Evolutionary conservation across 1,140 invertebrate species (phyloP), one percentile per base, ranked within the genome.

Genomic region (Drosophila nasuta): DNA sequence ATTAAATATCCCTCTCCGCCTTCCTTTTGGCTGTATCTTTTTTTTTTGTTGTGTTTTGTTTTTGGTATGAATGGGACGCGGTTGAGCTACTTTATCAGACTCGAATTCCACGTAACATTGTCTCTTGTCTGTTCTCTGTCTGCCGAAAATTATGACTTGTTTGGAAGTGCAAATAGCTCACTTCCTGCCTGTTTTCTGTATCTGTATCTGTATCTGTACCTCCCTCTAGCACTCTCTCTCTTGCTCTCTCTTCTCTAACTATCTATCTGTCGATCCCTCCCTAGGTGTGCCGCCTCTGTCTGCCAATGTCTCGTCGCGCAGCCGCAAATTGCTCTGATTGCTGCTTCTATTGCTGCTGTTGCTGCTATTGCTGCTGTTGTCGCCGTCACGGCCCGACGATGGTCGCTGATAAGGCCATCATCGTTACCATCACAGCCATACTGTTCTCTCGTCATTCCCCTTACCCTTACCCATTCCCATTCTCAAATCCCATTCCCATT

Each of bases 81-180:
- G 25, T 48, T 62, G 56, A 75, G 73, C 59, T 71, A 71, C 73
- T 75, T 71, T 71, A 75, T 75, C 73, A 71, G 77, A 54, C 63
- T 67, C 43, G 43, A 83, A 89, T 88, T 89, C 85, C 77, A 81
- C 75, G 81, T 85, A 89, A 81, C 78, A 58, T 69, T 54, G 66
- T 57, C 51, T 60, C 54, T 49, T 58, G 67, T 71, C 71, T 67
- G 45, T 76, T 54, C 20, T 59, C 63, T 75, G 82, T 85, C 81
- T 88, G 77, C 82, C 85, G 86, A 89, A 89, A 89, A 89, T 89
- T 89, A 89, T 89, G 85, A 89, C 86, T 89, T 89, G 85, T 89
- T 89, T 90, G 72, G 72, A 88, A 85, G 85, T 89, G 86, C 85
- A 89, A 89, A 89, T 89, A 89, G 85, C 86, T 81, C 68, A 89